Evolutionary conservation across 2,797 vertebrate genomes (phyloP), one percentile per base, ranked within the genome.

Genomic region (Siniperca undulata): DNA sequence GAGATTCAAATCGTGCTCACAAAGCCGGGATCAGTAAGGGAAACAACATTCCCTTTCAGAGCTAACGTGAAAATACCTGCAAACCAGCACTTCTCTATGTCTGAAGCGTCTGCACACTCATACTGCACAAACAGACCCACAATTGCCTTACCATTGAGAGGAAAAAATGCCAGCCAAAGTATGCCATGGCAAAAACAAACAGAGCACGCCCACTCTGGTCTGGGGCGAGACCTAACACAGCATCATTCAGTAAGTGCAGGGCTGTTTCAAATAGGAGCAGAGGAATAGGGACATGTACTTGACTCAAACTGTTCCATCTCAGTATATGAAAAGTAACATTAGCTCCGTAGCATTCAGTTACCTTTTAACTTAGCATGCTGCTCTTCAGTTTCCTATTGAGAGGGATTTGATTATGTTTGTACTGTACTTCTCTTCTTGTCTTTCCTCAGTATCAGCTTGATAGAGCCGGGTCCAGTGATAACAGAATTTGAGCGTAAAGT

Each of bases 401-500:
- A 59, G 11, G 3, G 7, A 44, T 62, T 14, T 71, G 42, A 70
- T 56, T 7, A 50, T 44, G 17, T 58, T 56, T 44, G 59, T 27
- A 5, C 24, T 64, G 44, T 64, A 3, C 38, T 64, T 64, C 48
- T 72, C 34, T 19, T 64, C 9, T 52, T 19, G 55, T 81, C 44
- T 30, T 56, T 55, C 53, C 71, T 64, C 74, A 97, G 97, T 64
- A 94, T 97, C 89, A 97, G 92, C 85, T 93, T 98, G 80, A 97
- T 98, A 77, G 97, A 97, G 88, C 97, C 97, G 13, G 97, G 97
- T 14, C 97, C 97, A 0, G 97, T 98, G 71, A 66, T 96, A 76
- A 97, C 97, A 68, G 96, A 97, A 84, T 97, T 97, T 94, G 97
- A 98, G 91, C 94, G 78, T 48, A 97, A 98, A 90, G 96, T 97